Evolutionary conservation across 2,113 vertebrate species (phyloP), one percentile per base, ranked within the genome.

Genomic region (Ptilorrhoa leucosticta): DNA sequence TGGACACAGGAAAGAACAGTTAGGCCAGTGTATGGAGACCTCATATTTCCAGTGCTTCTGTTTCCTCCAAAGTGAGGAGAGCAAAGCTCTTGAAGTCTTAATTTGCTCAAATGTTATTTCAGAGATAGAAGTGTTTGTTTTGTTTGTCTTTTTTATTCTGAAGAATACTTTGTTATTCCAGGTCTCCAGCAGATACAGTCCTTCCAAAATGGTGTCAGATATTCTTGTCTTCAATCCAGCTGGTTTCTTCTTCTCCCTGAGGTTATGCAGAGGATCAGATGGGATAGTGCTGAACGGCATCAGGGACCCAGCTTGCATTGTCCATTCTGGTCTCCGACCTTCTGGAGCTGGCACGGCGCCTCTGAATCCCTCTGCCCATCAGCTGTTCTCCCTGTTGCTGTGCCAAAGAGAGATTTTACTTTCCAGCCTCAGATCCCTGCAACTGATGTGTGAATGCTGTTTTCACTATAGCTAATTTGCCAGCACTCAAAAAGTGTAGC

Each of bases 241-340:
- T 51, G 10, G 35, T 93, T 96, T 88, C 18, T 90, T 69, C 68
- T 94, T 83, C 40, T 87, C 83, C 85, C 92, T 47, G 79, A 94
- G 82, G 88, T 92, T 93, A 83, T 93, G 64, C 60, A 81, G 93
- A 83, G 68, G 71, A 70, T 96, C 60, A 80, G 76, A 77, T 86
- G 82, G 71, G 76, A 24, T 28, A 19, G 60, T 0, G 31, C 90
- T 6, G 64, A 78, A n/a, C 0, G 0, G 60, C 47, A 13, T 85
- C 56, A 27, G 64, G 79, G 85, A 48, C 60, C 28, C 90, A 96
- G 92, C 92, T 92, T 97, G 92, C 21, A 0, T 51, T 94, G 90
- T 87, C 72, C 65, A 15, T 90, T 86, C 75, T 83, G 75, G 20
- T 86, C 26, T 77, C 64, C 24, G 26, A 57, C 90, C 92, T 94